These are phyloP conservation scores for Petaurus breviceps DNA, from an alignment of 2,113 vertebrate species.

Conservation along the genomic window DNA sequence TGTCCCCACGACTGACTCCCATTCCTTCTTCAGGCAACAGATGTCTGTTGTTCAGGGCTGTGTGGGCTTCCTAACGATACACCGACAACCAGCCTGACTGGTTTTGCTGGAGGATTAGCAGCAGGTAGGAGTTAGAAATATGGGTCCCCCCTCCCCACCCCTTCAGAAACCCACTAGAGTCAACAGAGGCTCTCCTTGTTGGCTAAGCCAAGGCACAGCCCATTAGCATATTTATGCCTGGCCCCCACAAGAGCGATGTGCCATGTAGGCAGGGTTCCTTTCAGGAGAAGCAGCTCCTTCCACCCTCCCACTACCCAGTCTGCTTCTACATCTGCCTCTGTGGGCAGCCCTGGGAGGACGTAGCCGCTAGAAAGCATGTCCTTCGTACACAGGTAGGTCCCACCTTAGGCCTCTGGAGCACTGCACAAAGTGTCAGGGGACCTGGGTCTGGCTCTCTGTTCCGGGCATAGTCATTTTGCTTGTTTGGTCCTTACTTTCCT, in stretches of 20 bases:
- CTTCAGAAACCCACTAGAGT: slow-evolving; percentile 32
- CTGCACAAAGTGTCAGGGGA: neutral
- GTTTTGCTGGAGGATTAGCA: slow-evolving; percentile 65
- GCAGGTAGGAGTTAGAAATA: slow-evolving; percentile 66
- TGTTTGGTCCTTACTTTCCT: neutral
- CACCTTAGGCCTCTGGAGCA: neutral
- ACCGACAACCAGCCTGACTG: slow-evolving; percentile 55
- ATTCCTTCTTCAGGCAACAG: slow-evolving; percentile 5
- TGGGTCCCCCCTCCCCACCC: slow-evolving; percentile 31
- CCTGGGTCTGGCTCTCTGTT: neutral
- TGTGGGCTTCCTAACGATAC: slow-evolving; percentile 69
- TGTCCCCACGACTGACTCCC: neutral
- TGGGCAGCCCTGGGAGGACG: neutral
- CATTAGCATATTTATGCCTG: neutral
- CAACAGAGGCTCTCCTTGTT: slow-evolving; percentile 61
- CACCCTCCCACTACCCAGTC: neutral
- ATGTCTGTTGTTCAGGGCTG: slow-evolving; percentile 53
- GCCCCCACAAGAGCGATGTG: neutral
- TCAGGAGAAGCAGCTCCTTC: neutral
- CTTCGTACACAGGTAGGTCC: neutral
- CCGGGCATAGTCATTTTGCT: too few species aligned
- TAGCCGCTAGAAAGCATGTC: neutral
- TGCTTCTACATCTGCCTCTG: neutral
- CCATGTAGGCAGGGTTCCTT: neutral
- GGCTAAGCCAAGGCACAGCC: neutral